phyloP scores from a whole-genome alignment of 2,888 invertebrate species.

The Lasioglossum pauxillum region DNA sequence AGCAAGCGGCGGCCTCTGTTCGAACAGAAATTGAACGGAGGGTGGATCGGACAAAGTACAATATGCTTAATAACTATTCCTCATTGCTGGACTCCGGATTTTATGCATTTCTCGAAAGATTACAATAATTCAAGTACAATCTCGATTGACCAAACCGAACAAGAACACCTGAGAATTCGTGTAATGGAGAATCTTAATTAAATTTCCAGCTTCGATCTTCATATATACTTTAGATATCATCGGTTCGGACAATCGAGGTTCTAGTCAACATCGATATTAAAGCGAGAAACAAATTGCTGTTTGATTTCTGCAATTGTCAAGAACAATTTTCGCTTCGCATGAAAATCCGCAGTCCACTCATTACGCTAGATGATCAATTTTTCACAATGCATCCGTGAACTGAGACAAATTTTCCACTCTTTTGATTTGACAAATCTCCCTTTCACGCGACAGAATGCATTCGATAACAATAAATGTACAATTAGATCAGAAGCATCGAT shows the following conservation, averaged over 20 bases:
- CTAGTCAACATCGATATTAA: not conserved
- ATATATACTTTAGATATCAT: no score
- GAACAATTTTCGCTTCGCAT: not conserved
- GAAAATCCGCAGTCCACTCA: not conserved
- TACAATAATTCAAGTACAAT: not conserved
- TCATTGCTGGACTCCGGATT: not conserved
- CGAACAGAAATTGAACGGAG: not conserved
- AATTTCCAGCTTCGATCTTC: no score
- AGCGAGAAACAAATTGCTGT: not conserved
- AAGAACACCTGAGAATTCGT: no score
- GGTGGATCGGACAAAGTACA: not conserved
- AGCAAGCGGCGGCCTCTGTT: slow-evolving; percentile 10
- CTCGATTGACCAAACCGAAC: no score
- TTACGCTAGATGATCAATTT: not conserved
- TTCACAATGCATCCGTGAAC: not conserved
- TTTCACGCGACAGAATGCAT: not conserved
- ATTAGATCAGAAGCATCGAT: slow-evolving; percentile 2
- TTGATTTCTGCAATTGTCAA: not conserved
- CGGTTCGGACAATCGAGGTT: no score
- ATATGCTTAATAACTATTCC: slow-evolving; percentile 11
- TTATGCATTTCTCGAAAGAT: not conserved
- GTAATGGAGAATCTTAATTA: no score
- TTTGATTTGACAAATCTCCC: not conserved
- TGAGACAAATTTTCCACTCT: not conserved
- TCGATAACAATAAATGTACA: not conserved